A percentile compares a stretch with the other conserved stretches of the same genome.
Conservation (phyloP, 2,888 invertebrate genomes). For the Leucophora obtusa region DNA sequence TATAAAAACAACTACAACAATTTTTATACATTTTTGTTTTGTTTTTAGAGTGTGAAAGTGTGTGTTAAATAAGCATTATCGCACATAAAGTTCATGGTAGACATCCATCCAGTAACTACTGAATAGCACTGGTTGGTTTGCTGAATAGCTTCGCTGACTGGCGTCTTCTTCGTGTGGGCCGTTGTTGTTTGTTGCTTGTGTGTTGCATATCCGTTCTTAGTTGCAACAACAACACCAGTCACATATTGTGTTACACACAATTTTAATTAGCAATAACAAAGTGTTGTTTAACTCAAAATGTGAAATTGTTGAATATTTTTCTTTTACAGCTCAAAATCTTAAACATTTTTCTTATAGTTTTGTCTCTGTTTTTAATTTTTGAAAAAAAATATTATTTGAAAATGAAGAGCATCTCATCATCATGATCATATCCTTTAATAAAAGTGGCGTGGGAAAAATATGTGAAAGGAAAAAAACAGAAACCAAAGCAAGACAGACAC, state of each 20-base stretch:
- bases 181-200: conserved; percentile 37
- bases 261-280: conserved; percentile 46
- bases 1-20: conserved; percentile 17
- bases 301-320: conserved; percentile 40
- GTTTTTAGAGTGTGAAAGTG: conserved; percentile 39
- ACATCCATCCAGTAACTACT: conserved; percentile 23
- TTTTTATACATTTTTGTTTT: conserved; percentile 15
- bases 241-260: conserved; percentile 39
- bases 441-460: conserved; percentile 64
- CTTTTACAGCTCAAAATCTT: conserved; percentile 40
- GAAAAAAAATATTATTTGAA: conserved; percentile 14
- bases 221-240: not conserved
- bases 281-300: conserved; percentile 31
- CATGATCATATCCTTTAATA: conserved; percentile 60
- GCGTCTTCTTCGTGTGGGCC: conserved; percentile 64
- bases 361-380: conserved; percentile 49
- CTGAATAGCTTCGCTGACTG: conserved; percentile 42
- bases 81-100: conserved; percentile 48
- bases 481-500: conserved; percentile 42
- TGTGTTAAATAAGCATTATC: conserved; percentile 41
- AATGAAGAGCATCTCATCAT: conserved; percentile 37
- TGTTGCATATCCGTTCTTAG: conserved; percentile 47
- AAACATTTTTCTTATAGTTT: conserved; percentile 17
- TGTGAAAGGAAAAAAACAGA: conserved; percentile 56
- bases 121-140: conserved; percentile 24